phyloP scores from a whole-genome alignment of 1,140 invertebrate species.

The Drosophila gunungcola region DNA sequence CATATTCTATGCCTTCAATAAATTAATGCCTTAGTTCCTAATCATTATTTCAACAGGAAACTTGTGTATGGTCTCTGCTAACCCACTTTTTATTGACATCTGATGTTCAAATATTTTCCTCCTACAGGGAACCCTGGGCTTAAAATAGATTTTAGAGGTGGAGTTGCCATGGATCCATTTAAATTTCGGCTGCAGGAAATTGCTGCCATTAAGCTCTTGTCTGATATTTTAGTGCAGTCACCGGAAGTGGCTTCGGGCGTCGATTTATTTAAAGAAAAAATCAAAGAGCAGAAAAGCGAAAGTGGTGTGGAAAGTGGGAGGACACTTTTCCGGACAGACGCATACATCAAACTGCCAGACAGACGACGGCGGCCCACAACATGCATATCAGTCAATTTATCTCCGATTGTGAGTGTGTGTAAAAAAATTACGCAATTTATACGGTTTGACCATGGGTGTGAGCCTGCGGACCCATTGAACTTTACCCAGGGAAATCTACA shows the following conservation, averaged over 20 bases:
- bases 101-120: neutral
- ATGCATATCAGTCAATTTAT: constrained; percentile 79
- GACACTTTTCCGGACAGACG: constrained; percentile 59
- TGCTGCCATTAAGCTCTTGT: constrained; percentile 73
- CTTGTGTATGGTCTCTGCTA: too few relatives aligned
- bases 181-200: constrained; percentile 71
- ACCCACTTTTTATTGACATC: too few relatives aligned
- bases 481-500: constrained; percentile 67
- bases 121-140: neutral
- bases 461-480: constrained; percentile 55
- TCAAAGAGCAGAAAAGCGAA: constrained; percentile 61
- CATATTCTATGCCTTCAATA: too few relatives aligned
- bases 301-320: constrained; percentile 45
- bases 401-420: constrained; percentile 54
- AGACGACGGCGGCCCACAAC: constrained; percentile 57
- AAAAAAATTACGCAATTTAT: constrained; percentile 75
- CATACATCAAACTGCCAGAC: constrained; percentile 68
- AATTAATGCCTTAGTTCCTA: too few relatives aligned
- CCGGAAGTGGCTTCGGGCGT: constrained; percentile 56
- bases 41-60: too few relatives aligned
- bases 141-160: constrained; percentile 34
- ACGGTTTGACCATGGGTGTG: constrained; percentile 12
- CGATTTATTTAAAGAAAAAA: constrained; percentile 68
- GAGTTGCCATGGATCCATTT: constrained; percentile 53
- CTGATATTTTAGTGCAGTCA: constrained; percentile 38